phyloP scores from a whole-genome alignment of 2,797 vertebrate genomes.

The Nyctibius grandis region DNA sequence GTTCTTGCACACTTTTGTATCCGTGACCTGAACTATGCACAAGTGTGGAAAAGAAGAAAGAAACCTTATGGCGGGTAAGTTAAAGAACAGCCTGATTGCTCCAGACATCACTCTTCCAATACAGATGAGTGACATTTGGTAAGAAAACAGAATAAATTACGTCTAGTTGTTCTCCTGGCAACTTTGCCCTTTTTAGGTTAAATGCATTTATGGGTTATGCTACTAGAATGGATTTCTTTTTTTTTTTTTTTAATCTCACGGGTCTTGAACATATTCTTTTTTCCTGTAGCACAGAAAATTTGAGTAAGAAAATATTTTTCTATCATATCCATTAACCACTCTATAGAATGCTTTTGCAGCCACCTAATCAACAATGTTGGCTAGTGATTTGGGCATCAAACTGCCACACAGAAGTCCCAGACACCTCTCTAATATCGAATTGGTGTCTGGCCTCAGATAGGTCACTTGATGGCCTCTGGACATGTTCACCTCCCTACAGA shows the following conservation, averaged over 20 bases:
- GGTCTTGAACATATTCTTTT: neutral
- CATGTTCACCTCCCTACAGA: neutral
- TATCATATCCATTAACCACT: neutral
- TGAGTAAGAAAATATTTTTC: neutral
- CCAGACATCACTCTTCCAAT: neutral
- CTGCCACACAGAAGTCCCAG: neutral
- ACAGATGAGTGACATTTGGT: neutral
- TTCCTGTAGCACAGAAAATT: neutral
- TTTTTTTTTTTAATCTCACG: neutral
- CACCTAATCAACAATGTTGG: neutral
- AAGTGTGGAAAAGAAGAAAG: constrained; percentile 22
- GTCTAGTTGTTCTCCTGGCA: neutral
- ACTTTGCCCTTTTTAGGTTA: neutral
- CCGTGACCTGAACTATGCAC: neutral
- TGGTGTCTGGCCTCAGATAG: neutral
- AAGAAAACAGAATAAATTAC: neutral
- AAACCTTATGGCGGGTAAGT: constrained; percentile 47
- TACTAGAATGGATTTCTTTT: neutral
- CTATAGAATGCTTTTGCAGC: neutral
- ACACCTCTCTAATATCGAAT: neutral
- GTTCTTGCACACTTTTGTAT: neutral
- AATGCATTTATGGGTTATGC: neutral
- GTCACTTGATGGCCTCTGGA: neutral
- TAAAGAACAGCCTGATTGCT: neutral
- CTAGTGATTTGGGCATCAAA: neutral